Base-by-base conservation (phyloP, 2,113 vertebrate species). In the Mus pahari region DNA sequence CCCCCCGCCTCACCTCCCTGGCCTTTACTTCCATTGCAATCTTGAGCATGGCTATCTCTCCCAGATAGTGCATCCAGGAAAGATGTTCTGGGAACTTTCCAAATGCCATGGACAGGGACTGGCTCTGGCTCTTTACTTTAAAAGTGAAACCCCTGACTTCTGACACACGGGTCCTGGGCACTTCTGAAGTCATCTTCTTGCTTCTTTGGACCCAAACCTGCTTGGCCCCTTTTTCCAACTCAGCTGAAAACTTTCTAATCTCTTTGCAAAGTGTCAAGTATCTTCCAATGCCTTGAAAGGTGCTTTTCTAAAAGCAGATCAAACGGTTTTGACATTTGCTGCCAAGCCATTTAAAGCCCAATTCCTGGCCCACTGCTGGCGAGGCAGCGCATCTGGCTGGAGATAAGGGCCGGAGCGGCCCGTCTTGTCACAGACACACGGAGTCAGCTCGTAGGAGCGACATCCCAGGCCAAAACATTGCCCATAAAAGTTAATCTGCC, bases 271-370 rank as follows among this genome's bases (percentile, higher is more conserved):
- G 98, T 97, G 96, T 97, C 98, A 97, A 97, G 95, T 98, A 64
- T 97, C 97, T 98, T 97, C 97, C 89, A 96, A 98, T 91, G 91
- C 96, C 97, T 98, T 96, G 93, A 98, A 98, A 98, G 97, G 98
- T 97, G 97, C 96, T 98, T 98, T 97, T 98, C 94, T 98, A 96
- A 98, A 98, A 98, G 92, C 95, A 97, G 98, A 98, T 98, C 98
- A 98, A 98, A 98, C 97, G 89, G 77, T 97, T 98, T 45, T 99
- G 98, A 98, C 98, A 98, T 98, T 98, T 98, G 71, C 98, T 97
- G 97, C 96, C 45, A 93, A 97, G 97, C 97, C 98, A 95, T 98
- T 98, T 97, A 95, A 98, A 98, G 95, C 91, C 81, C 78, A 74
- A 77, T 96, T 77, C 50, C 55, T 90, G 93, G 96, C 94, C 94